A percentile compares a stretch with the other conserved stretches of the same genome.
Conservation (phyloP, 2,888 invertebrate genomes). For the Serripes groenlandicus region DNA sequence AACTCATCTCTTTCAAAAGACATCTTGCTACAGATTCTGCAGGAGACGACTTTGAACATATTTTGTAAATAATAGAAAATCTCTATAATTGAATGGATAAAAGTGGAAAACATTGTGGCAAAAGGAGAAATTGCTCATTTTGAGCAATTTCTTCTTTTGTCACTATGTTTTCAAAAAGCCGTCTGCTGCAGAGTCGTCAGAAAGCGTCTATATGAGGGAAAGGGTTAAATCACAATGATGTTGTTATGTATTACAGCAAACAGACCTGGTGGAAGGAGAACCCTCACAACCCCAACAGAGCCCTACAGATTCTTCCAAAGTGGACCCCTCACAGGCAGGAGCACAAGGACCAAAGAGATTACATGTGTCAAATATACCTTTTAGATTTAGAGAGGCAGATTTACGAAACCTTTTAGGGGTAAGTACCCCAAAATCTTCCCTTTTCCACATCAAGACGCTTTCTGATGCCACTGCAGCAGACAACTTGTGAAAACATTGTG, state of each 20-base stretch:
- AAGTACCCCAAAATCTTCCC: constrained; percentile 88
- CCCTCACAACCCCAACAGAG: constrained; percentile 82
- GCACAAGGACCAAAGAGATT: constrained; percentile 93
- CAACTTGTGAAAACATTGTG: background rate
- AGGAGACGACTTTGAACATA: too few relatives aligned
- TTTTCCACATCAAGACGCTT: background rate
- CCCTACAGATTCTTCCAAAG: constrained; percentile 76
- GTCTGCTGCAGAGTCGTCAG: background rate
- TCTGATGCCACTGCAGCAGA: background rate
- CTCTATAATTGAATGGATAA: background rate
- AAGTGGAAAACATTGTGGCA: background rate
- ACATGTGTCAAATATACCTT: constrained; percentile 99
- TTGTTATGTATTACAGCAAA: constrained; percentile 87
- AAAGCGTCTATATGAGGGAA: background rate
- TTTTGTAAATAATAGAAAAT: too few relatives aligned
- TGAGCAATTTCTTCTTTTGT: background rate
- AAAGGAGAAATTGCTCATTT: background rate
- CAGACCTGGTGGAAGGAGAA: constrained; percentile 88
- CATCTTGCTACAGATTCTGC: too few relatives aligned
- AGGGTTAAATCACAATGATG: background rate
- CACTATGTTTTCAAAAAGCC: background rate
- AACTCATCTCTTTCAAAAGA: too few relatives aligned
- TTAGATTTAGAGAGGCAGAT: constrained; percentile 99
- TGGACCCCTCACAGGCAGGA: constrained; percentile 60
- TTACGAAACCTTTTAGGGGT: constrained; percentile 99